A percentile compares a stretch with the other conserved stretches of the same genome.
Conservation (phyloP, 2,888 invertebrate genomes). For the Machimus rusticus region DNA sequence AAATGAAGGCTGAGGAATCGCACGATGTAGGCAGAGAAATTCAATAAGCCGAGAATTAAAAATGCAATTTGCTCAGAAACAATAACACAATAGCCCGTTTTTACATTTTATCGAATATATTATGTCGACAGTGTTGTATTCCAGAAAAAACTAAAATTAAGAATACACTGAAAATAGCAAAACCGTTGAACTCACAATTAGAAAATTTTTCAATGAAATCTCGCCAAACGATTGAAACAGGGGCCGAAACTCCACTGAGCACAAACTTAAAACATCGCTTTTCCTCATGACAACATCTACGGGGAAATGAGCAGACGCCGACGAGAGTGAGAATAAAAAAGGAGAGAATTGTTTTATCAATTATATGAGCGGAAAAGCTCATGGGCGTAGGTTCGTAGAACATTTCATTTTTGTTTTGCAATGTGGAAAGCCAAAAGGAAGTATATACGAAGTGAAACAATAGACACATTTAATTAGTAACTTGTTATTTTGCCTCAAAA, state of each 20-base stretch:
- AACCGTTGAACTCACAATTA: conserved; percentile 40
- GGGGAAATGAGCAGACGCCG: conserved; percentile 22
- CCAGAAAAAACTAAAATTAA: neutral
- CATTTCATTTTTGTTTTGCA: neutral
- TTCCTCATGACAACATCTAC: conserved; percentile 57
- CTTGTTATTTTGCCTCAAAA: no score
- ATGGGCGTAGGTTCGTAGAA: neutral
- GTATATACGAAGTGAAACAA: neutral
- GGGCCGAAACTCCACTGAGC: conserved; percentile 59
- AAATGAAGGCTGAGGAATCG: neutral
- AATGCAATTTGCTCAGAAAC: neutral
- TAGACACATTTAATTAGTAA: no score
- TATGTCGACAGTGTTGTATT: neutral
- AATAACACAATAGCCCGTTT: neutral
- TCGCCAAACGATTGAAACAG: conserved; percentile 51
- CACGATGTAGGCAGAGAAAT: neutral
- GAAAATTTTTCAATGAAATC: conserved; percentile 41
- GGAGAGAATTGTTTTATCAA: conserved; percentile 28
- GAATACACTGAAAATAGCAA: conserved; percentile 18
- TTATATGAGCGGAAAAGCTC: conserved; percentile 16
- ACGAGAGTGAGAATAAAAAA: conserved; percentile 3
- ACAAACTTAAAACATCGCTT: conserved; percentile 50
- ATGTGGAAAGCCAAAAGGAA: neutral
- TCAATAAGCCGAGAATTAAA: neutral
- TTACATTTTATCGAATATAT: neutral